These are phyloP conservation scores for Prionailurus viverrinus DNA, from an alignment of 2,113 vertebrate species.

Conservation along the genomic window DNA sequence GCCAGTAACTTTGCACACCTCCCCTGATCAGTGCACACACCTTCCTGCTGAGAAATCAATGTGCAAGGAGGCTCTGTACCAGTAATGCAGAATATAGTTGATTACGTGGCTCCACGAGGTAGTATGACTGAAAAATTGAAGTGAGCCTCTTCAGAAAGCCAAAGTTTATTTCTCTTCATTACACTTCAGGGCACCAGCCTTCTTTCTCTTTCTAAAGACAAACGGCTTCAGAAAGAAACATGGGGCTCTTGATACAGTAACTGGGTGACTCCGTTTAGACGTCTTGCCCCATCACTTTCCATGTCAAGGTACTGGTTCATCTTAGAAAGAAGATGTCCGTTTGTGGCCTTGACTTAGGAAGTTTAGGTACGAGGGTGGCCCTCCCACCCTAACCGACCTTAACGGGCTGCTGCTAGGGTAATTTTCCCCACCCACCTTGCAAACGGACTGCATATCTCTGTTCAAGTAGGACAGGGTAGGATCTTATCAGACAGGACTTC, in stretches of 20 bases:
- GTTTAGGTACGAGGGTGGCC: neutral
- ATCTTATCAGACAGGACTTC: constrained; percentile 79
- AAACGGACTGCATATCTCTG: constrained; percentile 36
- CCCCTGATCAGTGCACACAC: neutral
- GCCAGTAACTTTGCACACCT: neutral
- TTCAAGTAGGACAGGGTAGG: constrained; percentile 52
- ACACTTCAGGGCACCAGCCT: neutral
- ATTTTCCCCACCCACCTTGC: neutral
- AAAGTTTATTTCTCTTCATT: neutral
- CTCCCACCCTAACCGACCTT: neutral
- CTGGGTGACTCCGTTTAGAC: neutral
- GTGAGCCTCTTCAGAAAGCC: neutral
- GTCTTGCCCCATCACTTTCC: neutral
- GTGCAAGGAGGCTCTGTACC: neutral
- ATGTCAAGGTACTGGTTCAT: neutral
- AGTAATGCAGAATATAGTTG: neutral
- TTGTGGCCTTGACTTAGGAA: neutral
- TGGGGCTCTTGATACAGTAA: neutral
- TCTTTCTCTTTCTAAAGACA: constrained; percentile 51
- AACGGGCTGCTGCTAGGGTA: neutral
- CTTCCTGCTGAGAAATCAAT: neutral
- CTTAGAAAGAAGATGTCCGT: neutral
- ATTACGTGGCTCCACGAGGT: neutral
- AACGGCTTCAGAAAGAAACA: neutral
- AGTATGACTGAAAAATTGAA: neutral